Base-by-base conservation (phyloP, 2,113 vertebrate species). In the Noturus placidus region DNA sequence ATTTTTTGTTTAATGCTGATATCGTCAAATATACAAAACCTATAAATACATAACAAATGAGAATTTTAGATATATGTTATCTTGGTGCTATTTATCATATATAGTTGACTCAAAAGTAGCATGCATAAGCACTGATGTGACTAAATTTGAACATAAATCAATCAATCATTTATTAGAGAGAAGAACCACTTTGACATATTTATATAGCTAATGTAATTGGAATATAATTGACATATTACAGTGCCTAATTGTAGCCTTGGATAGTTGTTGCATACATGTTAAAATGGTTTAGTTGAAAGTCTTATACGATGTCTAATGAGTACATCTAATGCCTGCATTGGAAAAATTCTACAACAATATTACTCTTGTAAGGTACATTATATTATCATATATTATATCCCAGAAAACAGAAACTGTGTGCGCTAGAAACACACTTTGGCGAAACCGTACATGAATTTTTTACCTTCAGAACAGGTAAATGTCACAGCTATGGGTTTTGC, bases 1-100 rank as follows among this genome's bases (percentile, higher is more conserved):
- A n/a, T n/a, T n/a, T 79, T 78, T 78, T 22, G 30, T 81, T 61
- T 42, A 82, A 14, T 82, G 56, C 20, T 82, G 33, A 82, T 82
- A 11, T 82, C 33, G 61, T 3, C 11, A 79, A 19, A 54, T 35
- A 57, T 80, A 80, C 27, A 57, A 57, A 80, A 50, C 14, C 42
- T 20, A 35, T 82, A 35, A 80, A 27, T 5, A 52, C 11, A 20
- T 19, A 22, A 86, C 8, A 86, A 56, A 35, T 5, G 8, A 79
- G 30, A 56, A 30, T 69, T 70, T 50, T 38, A 4, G 30, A 33
- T 4, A 57, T 8, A 22, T 54, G 61, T 59, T 17, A 42, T 46
- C 15, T 52, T 83, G 17, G 54, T 81, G 54, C 17, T 22, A 5
- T 20, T 59, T 65, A 78, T 76, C 50, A 63, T 27, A 74, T 52